Evolutionary conservation across 2,113 vertebrate species (phyloP).

Genomic region (Deroptyus accipitrinus): DNA sequence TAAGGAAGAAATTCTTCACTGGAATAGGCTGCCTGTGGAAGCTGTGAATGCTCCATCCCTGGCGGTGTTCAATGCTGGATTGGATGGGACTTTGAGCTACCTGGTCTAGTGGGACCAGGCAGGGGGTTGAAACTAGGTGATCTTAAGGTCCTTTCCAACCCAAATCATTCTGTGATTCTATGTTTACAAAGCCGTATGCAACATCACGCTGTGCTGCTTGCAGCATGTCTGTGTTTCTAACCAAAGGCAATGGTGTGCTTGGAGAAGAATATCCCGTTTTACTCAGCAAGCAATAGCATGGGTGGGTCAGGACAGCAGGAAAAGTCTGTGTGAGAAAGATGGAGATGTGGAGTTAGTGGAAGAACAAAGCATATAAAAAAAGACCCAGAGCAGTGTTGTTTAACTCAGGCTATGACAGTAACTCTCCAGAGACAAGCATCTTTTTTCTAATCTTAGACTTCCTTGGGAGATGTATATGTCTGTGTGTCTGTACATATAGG

Average conservation of each 20-base stretch:
- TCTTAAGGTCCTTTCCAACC: background rate
- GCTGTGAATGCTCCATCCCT: background rate
- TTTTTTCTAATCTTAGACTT: background rate
- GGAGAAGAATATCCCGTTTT: background rate
- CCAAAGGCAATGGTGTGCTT: background rate
- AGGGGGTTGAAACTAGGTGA: too few species aligned
- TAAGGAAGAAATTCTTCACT: background rate
- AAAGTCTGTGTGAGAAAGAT: background rate
- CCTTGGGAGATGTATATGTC: background rate
- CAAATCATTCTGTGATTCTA: background rate
- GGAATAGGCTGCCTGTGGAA: background rate
- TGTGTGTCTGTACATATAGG: background rate
- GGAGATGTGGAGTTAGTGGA: background rate
- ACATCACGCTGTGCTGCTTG: background rate
- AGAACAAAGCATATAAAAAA: background rate
- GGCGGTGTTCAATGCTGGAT: background rate
- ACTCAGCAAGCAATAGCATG: rapidly evolving
- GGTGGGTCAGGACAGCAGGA: background rate
- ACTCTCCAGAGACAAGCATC: background rate
- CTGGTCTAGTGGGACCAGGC: background rate
- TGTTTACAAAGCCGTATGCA: background rate
- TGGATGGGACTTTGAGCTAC: background rate
- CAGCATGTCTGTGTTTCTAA: background rate
- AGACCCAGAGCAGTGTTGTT: background rate
- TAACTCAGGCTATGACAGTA: background rate